Conservation (phyloP, 2,888 invertebrate species). For the Drosophila kambysellisi region DNA sequence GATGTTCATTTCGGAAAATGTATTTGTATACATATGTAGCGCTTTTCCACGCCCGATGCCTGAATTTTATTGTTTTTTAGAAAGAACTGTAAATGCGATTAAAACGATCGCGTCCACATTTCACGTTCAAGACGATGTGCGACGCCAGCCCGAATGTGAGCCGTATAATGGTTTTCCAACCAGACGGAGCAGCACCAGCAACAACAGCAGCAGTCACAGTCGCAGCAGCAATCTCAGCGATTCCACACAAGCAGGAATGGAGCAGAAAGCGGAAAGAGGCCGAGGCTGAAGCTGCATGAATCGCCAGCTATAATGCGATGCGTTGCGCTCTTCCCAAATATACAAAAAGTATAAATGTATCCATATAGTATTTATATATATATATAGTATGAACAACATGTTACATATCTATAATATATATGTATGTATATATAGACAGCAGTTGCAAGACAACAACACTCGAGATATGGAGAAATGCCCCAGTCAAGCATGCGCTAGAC, state of each 20-base stretch:
- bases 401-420: conserved; percentile 25
- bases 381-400: conserved; percentile 9
- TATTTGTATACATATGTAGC: conserved; percentile 45
- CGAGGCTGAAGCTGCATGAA: conserved; percentile 62
- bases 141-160: conserved; percentile 61
- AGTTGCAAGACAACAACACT: conserved; percentile 56
- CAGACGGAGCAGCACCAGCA: conserved; percentile 35
- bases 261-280: conserved; percentile 21
- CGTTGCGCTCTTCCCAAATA: conserved; percentile 63
- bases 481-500: conserved; percentile 63
- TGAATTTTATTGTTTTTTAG: conserved; percentile 81
- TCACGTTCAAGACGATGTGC: conserved; percentile 36
- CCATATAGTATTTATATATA: conserved; percentile 7
- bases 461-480: conserved; percentile 68
- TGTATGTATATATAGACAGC: conserved; percentile 33
- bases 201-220: conserved; percentile 20
- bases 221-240: conserved; percentile 35
- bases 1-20: conserved; percentile 43
- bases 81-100: conserved; percentile 82
- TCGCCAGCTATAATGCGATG: conserved; percentile 77
- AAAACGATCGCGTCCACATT: conserved; percentile 49
- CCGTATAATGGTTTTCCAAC: conserved; percentile 78
- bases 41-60: conserved; percentile 72
- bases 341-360: conserved; percentile 17
- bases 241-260: conserved; percentile 28